These are phyloP conservation scores for Mustela erminea DNA, from an alignment of 2,797 vertebrate species.

Conservation along the genomic window DNA sequence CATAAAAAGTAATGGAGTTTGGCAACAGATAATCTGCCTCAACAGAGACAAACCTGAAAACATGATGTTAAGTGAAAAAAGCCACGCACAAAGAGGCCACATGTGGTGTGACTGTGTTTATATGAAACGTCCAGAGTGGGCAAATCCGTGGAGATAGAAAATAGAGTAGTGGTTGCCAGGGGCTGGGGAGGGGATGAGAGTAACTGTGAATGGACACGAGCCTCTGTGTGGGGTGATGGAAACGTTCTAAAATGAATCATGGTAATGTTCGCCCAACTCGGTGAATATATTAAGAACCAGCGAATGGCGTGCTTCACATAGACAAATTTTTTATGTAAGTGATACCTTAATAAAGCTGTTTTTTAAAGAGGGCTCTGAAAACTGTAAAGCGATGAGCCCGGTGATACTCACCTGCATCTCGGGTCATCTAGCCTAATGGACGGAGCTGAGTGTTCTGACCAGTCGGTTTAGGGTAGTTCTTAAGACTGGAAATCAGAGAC, in stretches of 20 bases:
- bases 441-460: neutral
- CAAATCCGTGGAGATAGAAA: neutral
- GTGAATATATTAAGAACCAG: neutral
- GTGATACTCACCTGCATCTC: neutral
- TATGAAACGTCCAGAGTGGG: neutral
- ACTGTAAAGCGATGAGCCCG: neutral
- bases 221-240: neutral
- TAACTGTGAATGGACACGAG: neutral
- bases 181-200: neutral
- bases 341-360: neutral
- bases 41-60: neutral
- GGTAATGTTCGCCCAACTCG: neutral
- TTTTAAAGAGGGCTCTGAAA: constrained; percentile 8
- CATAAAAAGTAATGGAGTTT: neutral
- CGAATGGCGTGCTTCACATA: neutral
- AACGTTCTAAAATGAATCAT: neutral
- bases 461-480: neutral
- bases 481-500: neutral
- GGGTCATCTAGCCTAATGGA: neutral
- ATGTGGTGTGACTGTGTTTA: neutral
- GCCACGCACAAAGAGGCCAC: neutral
- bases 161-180: neutral
- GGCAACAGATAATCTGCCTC: neutral
- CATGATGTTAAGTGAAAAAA: neutral
- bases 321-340: constrained; percentile 16